Base-by-base conservation (phyloP, 2,888 invertebrate genomes). In the Eristalis intricaria region DNA sequence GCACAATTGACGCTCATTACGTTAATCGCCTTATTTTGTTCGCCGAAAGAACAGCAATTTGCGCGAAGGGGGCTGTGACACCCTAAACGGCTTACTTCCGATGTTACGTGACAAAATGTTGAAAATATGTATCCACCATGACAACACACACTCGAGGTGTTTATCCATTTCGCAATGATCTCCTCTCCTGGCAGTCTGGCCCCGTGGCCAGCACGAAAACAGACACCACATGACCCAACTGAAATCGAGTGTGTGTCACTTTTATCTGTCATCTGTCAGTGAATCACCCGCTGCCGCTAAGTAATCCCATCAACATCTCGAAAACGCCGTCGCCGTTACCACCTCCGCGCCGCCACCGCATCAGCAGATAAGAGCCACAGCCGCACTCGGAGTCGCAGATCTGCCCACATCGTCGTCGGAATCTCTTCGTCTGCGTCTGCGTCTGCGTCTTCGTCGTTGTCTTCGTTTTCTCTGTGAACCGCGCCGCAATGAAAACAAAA, bases 401-500 rank as follows among this genome's bases (percentile, higher is more conserved):
- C 43, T 15, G 50, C 50, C 50, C 50, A 50, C 50, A 19, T 19
- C 8, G 50, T 2, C 50, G 50, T 19, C 50, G 38, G 38, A 38
- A 13, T 13, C 38, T 50, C 68, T 61, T 50, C 26, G n/a, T 73
- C 10, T 32, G 32, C 32, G 8, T 10, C 32, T 32, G 0, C 32
- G 32, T 32, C 32, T 32, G 4, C n/a, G n/a, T n/a, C n/a, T n/a
- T n/a, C 32, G 32, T 32, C 32, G 32, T 32, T 7, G 32, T 32
- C 61, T 4, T 63, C 29, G 50, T 63, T 74, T 58, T 61, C 40
- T 75, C 71, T 19, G 63, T 82, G 78, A 69, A 70, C 61, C 83
- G 75, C 43, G 50, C 50, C 50, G 70, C 71, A 84, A 87, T 83
- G 87, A 87, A 87, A 87, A 87, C 87, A 87, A 87, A 87, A 87